phyloP scores from a whole-genome alignment of 2,113 vertebrate species.

The Oriolus oriolus region DNA sequence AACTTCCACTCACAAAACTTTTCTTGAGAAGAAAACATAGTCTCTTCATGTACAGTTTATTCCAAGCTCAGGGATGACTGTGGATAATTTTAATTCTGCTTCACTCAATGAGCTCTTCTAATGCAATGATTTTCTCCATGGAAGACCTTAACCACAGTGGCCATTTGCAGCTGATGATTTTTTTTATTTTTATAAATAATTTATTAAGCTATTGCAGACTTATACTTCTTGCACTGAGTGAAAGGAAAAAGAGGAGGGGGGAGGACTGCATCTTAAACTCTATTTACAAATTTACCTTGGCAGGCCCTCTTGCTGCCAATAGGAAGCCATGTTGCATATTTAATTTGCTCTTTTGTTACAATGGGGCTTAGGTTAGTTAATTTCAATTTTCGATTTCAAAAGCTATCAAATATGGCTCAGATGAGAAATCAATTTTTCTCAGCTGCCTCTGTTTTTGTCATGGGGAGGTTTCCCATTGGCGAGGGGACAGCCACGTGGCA shows the following conservation, averaged over 20 bases:
- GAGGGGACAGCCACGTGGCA: conserved; percentile 81
- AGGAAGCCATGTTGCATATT: conserved; percentile 88
- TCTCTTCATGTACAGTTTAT: neutral
- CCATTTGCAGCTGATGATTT: conserved; percentile 66
- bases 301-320: conserved; percentile 81
- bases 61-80: conserved; percentile 1
- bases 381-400: conserved; percentile 99
- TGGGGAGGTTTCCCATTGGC: conserved; percentile 82
- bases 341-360: conserved; percentile 99
- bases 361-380: conserved; percentile 99
- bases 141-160: conserved; percentile 67
- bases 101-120: conserved; percentile 46
- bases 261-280: conserved; percentile 81
- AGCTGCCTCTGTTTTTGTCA: conserved; percentile 97
- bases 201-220: conserved; percentile 72
- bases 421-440: conserved; percentile 99
- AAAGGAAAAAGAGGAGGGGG: neutral
- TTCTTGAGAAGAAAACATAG: neutral
- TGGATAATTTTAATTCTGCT: conserved; percentile 51
- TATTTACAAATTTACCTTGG: conserved; percentile 91
- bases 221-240: conserved; percentile 66
- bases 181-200: conserved; percentile 71
- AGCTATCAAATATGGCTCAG: conserved; percentile 99
- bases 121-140: conserved; percentile 65
- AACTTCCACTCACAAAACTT: conserved; percentile 25